phyloP scores from a whole-genome alignment of 2,797 vertebrate species.

The Manis crassicaudata region DNA sequence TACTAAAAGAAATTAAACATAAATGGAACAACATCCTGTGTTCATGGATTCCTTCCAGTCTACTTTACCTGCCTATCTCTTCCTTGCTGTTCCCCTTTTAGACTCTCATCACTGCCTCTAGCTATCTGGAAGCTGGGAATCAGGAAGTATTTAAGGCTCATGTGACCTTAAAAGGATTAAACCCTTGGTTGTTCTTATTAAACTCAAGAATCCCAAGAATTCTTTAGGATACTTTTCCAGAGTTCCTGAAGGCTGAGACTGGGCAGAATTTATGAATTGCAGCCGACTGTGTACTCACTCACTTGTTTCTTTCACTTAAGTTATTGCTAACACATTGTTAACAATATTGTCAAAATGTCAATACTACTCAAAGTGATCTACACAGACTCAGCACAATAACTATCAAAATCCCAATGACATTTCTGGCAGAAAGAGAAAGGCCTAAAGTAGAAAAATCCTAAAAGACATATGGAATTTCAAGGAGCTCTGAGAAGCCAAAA shows the following conservation, averaged over 20 bases:
- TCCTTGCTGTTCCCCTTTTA: background rate
- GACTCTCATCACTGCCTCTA: background rate
- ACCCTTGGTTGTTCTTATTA: conserved; percentile 33
- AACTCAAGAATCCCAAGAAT: conserved; percentile 17
- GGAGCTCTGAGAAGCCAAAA: background rate
- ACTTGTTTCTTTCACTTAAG: background rate
- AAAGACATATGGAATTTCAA: background rate
- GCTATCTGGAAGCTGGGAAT: conserved; percentile 47
- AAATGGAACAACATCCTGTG: background rate
- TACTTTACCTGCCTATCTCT: background rate
- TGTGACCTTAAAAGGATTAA: conserved; percentile 74
- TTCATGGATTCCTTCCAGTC: background rate
- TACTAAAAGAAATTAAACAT: conserved; percentile 9
- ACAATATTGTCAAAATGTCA: background rate
- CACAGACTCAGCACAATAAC: background rate
- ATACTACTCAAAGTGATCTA: background rate
- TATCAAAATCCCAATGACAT: background rate
- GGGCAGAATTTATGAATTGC: background rate
- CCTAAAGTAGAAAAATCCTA: background rate
- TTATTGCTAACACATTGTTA: background rate
- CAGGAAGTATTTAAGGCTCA: conserved; percentile 64
- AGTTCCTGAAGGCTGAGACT: background rate
- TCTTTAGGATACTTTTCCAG: background rate
- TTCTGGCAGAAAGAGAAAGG: background rate
- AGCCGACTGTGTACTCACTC: background rate